Percentiles rank a stretch among this genome's conserved stretches.
phyloP scores from a whole-genome alignment of 2,113 vertebrate genomes.

The Bettongia penicillata region DNA sequence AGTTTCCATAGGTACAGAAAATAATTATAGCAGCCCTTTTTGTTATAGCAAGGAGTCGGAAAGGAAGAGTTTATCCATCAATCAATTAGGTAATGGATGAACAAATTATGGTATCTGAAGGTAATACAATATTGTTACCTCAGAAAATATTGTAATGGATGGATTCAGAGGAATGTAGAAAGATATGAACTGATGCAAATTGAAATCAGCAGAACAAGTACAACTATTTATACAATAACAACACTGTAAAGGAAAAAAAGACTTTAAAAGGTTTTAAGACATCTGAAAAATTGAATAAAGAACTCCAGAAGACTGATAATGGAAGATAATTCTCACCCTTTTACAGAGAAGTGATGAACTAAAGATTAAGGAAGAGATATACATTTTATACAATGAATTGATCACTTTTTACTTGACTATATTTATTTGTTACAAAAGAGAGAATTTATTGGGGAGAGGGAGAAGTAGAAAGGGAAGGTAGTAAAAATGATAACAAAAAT shows the following conservation, averaged over 20 bases:
- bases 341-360: background rate
- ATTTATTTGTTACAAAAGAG: background rate
- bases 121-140: background rate
- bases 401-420: background rate
- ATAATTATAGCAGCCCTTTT: too few species aligned
- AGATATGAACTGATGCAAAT: background rate
- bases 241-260: background rate
- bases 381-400: background rate
- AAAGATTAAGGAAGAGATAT: background rate
- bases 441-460: background rate
- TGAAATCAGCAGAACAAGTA: background rate
- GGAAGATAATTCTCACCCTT: background rate
- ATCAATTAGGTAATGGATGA: background rate
- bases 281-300: background rate
- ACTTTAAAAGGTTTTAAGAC: background rate
- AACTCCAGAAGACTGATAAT: background rate
- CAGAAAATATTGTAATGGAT: background rate
- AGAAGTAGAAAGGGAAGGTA: background rate
- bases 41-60: too few species aligned
- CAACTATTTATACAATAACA: background rate
- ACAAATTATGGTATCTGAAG: background rate
- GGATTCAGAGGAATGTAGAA: background rate
- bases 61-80: background rate
- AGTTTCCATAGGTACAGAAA: too few species aligned
- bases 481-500: background rate